These are phyloP conservation scores for Neoaliturus tenellus DNA, from an alignment of 2,888 invertebrate species.

Conservation along the genomic window DNA sequence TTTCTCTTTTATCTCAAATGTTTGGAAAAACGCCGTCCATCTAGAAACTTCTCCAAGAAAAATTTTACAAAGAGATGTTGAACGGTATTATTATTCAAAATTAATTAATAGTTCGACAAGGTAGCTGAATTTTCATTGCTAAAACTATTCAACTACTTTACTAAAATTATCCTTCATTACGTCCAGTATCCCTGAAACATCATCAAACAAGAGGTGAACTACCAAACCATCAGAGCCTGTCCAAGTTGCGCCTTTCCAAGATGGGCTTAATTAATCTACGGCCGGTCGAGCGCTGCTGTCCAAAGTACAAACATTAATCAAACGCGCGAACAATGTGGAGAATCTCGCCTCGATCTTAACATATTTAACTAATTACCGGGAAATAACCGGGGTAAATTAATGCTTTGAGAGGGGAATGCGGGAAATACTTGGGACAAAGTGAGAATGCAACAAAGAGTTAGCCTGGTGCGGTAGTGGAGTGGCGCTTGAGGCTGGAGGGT, in stretches of 20 bases:
- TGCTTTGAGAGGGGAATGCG: constrained; percentile 30
- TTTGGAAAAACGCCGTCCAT: no score
- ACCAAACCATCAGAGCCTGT: neutral
- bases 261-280: constrained; percentile 20
- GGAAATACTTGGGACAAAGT: constrained; percentile 31
- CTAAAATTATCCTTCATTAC: no score
- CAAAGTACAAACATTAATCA: constrained; percentile 45
- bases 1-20: no score
- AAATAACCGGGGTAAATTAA: constrained; percentile 47
- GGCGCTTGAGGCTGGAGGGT: neutral
- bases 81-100: no score
- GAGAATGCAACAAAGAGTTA: constrained; percentile 47
- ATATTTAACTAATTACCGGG: constrained; percentile 46
- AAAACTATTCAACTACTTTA: no score
- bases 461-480: neutral
- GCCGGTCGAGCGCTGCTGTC: neutral
- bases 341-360: constrained; percentile 48
- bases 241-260: neutral
- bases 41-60: no score
- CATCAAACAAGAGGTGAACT: neutral
- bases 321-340: constrained; percentile 30
- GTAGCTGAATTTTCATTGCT: no score
- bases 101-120: no score
- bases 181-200: no score
- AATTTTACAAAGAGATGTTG: no score